Conservation (phyloP, 2,113 vertebrate genomes). For the Micronisus gabar region DNA sequence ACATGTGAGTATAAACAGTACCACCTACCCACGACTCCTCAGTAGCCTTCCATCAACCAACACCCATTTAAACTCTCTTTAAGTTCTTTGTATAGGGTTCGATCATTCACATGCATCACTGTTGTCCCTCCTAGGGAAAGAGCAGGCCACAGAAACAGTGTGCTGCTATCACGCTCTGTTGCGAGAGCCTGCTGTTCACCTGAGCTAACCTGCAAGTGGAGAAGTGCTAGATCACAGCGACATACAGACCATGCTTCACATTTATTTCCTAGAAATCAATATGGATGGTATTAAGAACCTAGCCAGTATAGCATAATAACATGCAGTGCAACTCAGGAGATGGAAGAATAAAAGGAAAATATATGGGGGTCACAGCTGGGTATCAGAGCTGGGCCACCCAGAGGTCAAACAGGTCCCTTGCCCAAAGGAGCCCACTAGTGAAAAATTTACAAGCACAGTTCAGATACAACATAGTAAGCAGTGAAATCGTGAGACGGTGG, state of each 20-base stretch:
- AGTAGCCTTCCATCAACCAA: neutral
- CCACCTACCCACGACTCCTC: accelerated
- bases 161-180: neutral
- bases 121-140: neutral
- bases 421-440: neutral
- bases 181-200: neutral
- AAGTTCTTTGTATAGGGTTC: neutral
- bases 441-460: neutral
- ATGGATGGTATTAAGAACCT: neutral
- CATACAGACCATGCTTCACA: neutral
- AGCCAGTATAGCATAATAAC: neutral
- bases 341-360: neutral
- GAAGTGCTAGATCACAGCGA: neutral
- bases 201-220: neutral
- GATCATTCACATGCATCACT: neutral
- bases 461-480: neutral
- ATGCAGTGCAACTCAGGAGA: neutral
- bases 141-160: neutral
- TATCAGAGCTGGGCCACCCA: neutral
- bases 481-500: neutral
- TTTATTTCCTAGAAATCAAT: neutral
- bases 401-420: neutral
- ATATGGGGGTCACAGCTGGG: neutral
- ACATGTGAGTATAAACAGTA: accelerated
- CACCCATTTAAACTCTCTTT: neutral